Evolutionary conservation across 2,888 invertebrate species (phyloP), one percentile per base, ranked within the genome.

Genomic region (Nephrotoma appendiculata): DNA sequence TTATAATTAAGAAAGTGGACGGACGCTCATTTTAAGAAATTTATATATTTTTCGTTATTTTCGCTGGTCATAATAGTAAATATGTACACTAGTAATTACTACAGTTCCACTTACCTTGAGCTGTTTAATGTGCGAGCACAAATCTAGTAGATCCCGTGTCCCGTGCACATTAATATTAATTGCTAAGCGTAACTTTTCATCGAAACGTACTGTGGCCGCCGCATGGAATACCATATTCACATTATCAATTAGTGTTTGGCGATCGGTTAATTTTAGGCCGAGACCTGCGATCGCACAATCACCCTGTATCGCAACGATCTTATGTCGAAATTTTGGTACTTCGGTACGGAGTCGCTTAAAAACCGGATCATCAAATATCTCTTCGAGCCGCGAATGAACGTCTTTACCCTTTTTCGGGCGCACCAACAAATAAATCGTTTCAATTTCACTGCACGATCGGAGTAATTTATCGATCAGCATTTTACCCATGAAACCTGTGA

Each of bases 151-250:
- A 88, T 94, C 93, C 87, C 93, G 92, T 0, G 95, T 94, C 71
- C 94, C 95, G n/a, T 93, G 91, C 1, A 96, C 93, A 91, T 96
- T 96, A 91, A 95, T 94, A 88, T 93, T 93, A 86, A 95, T 92
- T 0, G 96, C 95, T 9, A 93, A 90, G 90, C 93, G 93, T 15
- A 96, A 91, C 41, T 94, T 94, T 89, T 96, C 96, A 89, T 95
- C 94, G 89, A 96, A 96, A 19, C 91, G 89, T 5, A 98, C 96
- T 0, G 98, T 98, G 0, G 98, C 99, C 0, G 98, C 98, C 6
- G 96, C 96, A 90, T 99, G 98, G 91, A 99, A 95, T 6, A 95
- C 93, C 87, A 95, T 91, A 89, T 95, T 92, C 86, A 90, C 90
- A 86, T 91, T 89, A n/a, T 90, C 88, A 41, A 88, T 88, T 41